These are phyloP conservation scores for Saccostrea glomerata DNA, from an alignment of 1,140 invertebrate genomes.

Conservation along the genomic window DNA sequence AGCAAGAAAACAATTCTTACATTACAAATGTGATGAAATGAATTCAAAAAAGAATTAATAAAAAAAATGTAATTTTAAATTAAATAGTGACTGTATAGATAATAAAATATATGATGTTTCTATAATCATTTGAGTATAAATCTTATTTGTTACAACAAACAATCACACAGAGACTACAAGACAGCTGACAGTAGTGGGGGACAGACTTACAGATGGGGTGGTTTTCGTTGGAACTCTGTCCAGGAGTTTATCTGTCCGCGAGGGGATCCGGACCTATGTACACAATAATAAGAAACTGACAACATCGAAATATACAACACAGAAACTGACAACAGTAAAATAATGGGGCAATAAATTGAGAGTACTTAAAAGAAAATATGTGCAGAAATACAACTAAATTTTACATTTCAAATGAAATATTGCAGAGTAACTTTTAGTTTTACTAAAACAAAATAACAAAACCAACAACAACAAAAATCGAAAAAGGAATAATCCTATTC, in stretches of 20 bases:
- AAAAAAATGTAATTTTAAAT: too few species aligned
- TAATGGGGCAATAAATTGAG: background rate
- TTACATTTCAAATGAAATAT: too few species aligned
- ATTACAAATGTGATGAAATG: too few species aligned
- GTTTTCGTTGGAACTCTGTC: conserved; percentile 62
- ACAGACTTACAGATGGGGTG: conserved; percentile 64
- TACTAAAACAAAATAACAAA: too few species aligned
- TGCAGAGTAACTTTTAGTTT: too few species aligned
- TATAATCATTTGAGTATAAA: background rate
- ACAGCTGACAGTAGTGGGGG: background rate
- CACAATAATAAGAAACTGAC: conserved; percentile 43
- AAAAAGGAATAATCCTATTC: too few species aligned
- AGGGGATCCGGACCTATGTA: conserved; percentile 74
- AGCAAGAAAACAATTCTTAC: too few species aligned
- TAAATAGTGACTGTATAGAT: too few species aligned
- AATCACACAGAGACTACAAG: background rate
- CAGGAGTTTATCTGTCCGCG: conserved; percentile 75
- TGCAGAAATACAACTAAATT: background rate
- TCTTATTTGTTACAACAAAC: background rate
- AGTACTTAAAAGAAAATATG: background rate
- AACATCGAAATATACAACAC: conserved; percentile 48
- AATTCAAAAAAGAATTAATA: too few species aligned
- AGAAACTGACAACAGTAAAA: conserved; percentile 40
- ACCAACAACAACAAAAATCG: too few species aligned
- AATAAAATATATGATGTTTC: too few species aligned